These are phyloP conservation scores for Typhlichthys eigenmanni DNA, from an alignment of 2,797 vertebrate genomes.

Conservation along the genomic window DNA sequence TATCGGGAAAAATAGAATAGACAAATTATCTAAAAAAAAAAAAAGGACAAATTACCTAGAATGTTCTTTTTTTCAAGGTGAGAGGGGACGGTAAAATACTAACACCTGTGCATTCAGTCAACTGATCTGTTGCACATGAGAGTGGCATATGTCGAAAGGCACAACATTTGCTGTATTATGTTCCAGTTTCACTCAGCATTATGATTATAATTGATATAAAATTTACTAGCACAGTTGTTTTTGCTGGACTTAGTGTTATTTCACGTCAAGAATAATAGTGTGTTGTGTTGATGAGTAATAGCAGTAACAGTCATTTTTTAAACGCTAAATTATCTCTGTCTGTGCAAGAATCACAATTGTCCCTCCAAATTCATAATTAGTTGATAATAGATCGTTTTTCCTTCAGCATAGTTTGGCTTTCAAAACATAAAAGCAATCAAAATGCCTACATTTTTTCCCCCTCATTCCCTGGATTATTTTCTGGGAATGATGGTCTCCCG, in stretches of 20 bases:
- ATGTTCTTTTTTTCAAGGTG: background rate
- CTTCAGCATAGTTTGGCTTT: constrained; percentile 16
- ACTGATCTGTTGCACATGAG: constrained; percentile 45
- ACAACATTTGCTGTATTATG: too few relatives aligned
- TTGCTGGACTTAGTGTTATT: constrained; percentile 23
- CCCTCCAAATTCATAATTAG: constrained; percentile 19
- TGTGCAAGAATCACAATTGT: constrained; percentile 13
- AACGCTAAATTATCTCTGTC: background rate
- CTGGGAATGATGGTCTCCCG: constrained; percentile 64
- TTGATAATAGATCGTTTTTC: constrained; percentile 1
- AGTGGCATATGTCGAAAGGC: too few relatives aligned
- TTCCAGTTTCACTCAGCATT: too few relatives aligned
- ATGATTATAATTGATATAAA: too few relatives aligned
- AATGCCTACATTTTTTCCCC: constrained; percentile 38
- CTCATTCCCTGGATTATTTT: constrained; percentile 49
- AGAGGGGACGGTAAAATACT: constrained; percentile 32
- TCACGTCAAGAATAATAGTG: constrained; percentile 9
- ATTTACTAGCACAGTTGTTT: constrained; percentile 19
- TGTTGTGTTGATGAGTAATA: background rate
- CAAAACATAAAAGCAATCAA: constrained; percentile 33
- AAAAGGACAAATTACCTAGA: constrained; percentile 4
- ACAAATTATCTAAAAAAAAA: constrained; percentile 2
- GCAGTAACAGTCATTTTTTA: constrained; percentile 11
- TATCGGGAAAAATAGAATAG: constrained; percentile 1
- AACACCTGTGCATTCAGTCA: constrained; percentile 46